Base-by-base conservation (phyloP, 37 sponge, comb jelly and placozoan species). In the Halisarca cf. caerulea region DNA sequence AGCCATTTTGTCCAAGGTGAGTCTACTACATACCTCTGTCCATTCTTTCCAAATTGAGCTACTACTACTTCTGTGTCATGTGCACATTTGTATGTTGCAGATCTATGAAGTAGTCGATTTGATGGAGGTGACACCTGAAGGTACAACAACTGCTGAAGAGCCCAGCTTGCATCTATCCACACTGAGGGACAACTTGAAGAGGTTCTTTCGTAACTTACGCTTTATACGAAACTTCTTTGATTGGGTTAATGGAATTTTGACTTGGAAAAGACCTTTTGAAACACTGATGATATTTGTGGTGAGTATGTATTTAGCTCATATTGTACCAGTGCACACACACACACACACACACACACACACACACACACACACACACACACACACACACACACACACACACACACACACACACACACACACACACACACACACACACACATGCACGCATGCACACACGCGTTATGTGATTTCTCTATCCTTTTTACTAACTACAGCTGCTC, bases 231-330 rank as follows among this genome's bases (percentile, higher is more conserved):
- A 83, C 35, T 42, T 51, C 32, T 79, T 34, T 8, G 41, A 21
- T 20, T 58, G 36, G 23, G 33, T 83, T 8, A 61, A 80, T 39
- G 74, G 74, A 2, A 40, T 86, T 23, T 59, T 86, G 9, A 23
- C 79, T 18, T 90, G 87, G 84, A 69, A 69, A 55, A 86, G 69
- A n/a, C 66, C 54, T 9, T 83, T 86, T 15, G 87, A 86, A 39
- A 53, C 84, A 30, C 61, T 90, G 73, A 86, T 90, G 23, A 78
- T 83, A 0, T 90, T 90, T 80, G 14, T 90, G 73, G 91, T 90
- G 39, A 73, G 85, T 69, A n/a, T n/a, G n/a, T n/a, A n/a, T n/a
- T n/a, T n/a, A n/a, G n/a, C n/a, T n/a, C n/a, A n/a, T n/a, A n/a
- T n/a, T n/a, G n/a, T n/a, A n/a, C n/a, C n/a, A n/a, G n/a, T n/a